Percentiles rank a stretch among this genome's conserved stretches.
Conservation (phyloP, 64 coral and sea anemone species). For the Montipora capricornis region DNA sequence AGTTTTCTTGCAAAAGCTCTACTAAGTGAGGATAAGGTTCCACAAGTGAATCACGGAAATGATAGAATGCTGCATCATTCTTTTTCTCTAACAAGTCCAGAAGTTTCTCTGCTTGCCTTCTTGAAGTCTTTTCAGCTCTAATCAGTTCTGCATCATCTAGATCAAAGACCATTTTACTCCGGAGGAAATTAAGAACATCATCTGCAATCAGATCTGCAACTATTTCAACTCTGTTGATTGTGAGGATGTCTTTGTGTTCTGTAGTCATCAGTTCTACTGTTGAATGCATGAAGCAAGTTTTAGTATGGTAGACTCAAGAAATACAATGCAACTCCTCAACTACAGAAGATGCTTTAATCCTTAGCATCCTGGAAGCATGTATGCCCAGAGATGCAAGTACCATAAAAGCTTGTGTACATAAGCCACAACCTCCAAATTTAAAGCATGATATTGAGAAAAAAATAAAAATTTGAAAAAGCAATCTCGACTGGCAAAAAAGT, state of each 20-base stretch:
- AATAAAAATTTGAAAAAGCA: no score
- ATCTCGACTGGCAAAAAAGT: no score
- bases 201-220: conserved; percentile 91
- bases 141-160: conserved; percentile 83
- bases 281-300: background rate
- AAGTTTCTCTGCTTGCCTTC: conserved; percentile 83
- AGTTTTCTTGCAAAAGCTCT: conserved; percentile 73
- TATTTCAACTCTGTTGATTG: conserved; percentile 77
- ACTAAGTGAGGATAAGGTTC: conserved; percentile 90
- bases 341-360: no score
- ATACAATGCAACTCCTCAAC: no score
- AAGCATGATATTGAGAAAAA: no score
- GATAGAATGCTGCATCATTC: conserved; percentile 84
- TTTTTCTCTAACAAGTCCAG: conserved; percentile 87
- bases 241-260: conserved; percentile 60
- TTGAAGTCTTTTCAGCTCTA: conserved; percentile 77
- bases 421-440: no score
- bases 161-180: conserved; percentile 93
- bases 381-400: no score
- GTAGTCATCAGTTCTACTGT: conserved; percentile 75
- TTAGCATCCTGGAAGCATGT: no score
- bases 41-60: conserved; percentile 74
- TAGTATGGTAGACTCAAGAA: background rate
- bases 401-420: no score
- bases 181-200: conserved; percentile 88